Conservation (phyloP, 2,113 vertebrate genomes). For the Callocephalon fimbriatum region DNA sequence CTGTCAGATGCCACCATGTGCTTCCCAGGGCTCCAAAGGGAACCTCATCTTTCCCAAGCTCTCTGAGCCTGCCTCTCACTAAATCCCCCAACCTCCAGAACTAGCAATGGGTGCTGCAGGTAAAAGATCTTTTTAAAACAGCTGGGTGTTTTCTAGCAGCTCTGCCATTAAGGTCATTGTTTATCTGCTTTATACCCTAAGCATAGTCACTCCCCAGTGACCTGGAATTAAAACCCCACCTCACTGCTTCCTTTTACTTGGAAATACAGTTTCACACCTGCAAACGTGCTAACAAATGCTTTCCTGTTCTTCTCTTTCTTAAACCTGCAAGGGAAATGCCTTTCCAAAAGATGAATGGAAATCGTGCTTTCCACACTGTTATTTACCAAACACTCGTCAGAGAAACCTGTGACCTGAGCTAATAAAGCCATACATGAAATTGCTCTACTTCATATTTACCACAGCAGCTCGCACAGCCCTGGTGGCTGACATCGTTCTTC, state of each 20-base stretch:
- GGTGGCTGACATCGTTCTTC: slow-evolving; percentile 69
- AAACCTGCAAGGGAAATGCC: rapidly evolving
- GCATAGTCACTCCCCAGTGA: background rate
- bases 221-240: background rate
- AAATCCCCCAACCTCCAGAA: rapidly evolving
- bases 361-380: background rate
- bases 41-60: background rate
- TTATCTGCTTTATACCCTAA: background rate
- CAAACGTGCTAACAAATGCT: rapidly evolving
- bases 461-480: slow-evolving; percentile 73
- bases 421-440: background rate
- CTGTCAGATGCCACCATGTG: rapidly evolving
- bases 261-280: background rate
- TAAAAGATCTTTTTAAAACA: background rate
- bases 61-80: background rate
- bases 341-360: background rate
- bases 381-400: background rate
- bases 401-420: background rate
- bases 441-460: slow-evolving; percentile 57
- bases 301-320: background rate
- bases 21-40: background rate
- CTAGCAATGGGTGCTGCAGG: background rate
- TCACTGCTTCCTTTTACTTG: background rate
- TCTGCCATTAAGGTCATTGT: background rate
- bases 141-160: background rate